Evolutionary conservation across 2,797 vertebrate genomes (phyloP), one percentile per base, ranked within the genome.

Genomic region (Fistularia tabacaria): DNA sequence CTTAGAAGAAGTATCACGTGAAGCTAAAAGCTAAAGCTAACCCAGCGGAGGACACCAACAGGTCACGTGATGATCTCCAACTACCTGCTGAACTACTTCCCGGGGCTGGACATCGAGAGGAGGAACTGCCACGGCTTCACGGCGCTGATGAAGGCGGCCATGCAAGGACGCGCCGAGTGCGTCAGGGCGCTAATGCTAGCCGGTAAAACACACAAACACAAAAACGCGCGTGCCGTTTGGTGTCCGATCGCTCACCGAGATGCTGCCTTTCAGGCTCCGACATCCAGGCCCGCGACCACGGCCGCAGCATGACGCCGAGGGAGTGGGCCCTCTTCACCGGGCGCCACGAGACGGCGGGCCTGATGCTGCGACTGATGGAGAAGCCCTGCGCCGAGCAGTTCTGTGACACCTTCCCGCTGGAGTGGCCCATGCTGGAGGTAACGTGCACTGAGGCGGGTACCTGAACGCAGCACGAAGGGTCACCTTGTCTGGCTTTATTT

Each of bases 281-380:
- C 36, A 75, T 94, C 57, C 88, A 95, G 0, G 90, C 93, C 0
- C 89, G 86, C 25, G 96, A 98, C 80, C 90, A 85, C 9, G 89
- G 87, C 9, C 93, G 95, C 1, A 80, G 85, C 6, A 80, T 95
- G 89, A 96, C 92, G 0, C 69, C 95, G 0, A 89, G 83, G 75
- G 91, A 97, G 81, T 99, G 97, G 97, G 95, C 97, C 46, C 85
- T 92, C 36, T 97, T 92, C 84, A 99, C 97, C 0, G 94, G 95
- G 50, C 93, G 94, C 41, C 77, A 88, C 3, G 94, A 97, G 62
- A 94, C 94, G 0, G 92, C 89, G 7, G 51, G 73, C 1, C 54
- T 93, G 76, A 96, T 99, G 83, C 71, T 87, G 43, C 89, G 69
- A 50, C 87, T 99, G 60, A 88, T 95, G 90, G 80, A 90, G 11